These are phyloP conservation scores for Gadus chalcogrammus DNA, from an alignment of 2,113 vertebrate species.

Conservation along the genomic window DNA sequence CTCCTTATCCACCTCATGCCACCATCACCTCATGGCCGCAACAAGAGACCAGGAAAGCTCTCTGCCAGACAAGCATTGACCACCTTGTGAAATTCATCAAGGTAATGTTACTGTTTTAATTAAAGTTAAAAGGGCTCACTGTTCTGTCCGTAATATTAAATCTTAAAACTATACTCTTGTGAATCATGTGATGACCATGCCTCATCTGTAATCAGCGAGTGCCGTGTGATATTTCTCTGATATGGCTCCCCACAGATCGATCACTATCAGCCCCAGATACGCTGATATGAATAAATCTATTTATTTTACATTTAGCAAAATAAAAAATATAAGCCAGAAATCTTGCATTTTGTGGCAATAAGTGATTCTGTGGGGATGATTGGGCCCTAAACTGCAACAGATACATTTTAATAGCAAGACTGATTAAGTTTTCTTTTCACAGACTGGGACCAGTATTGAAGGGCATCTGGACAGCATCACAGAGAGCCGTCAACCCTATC, in stretches of 20 bases:
- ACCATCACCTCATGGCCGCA: not conserved
- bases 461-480: slow-evolving; percentile 9
- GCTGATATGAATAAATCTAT: no score
- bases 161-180: not conserved
- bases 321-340: no score
- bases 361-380: no score
- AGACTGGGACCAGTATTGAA: slow-evolving; percentile 9
- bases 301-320: no score
- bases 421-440: not conserved
- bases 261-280: no score
- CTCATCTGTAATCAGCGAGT: no score
- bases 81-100: slow-evolving; percentile 3
- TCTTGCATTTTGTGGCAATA: no score
- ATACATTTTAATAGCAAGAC: not conserved
- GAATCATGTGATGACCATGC: not conserved
- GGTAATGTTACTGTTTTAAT: not conserved
- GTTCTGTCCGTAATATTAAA: not conserved
- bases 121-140: not conserved
- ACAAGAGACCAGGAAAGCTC: not conserved
- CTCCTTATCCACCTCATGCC: not conserved
- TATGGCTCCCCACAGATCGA: no score
- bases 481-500: slow-evolving; percentile 16
- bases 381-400: not conserved
- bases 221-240: no score
- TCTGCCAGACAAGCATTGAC: slow-evolving; percentile 1